Evolutionary conservation across 2,888 invertebrate species (phyloP).

Genomic region (Amphipoea lucens): DNA sequence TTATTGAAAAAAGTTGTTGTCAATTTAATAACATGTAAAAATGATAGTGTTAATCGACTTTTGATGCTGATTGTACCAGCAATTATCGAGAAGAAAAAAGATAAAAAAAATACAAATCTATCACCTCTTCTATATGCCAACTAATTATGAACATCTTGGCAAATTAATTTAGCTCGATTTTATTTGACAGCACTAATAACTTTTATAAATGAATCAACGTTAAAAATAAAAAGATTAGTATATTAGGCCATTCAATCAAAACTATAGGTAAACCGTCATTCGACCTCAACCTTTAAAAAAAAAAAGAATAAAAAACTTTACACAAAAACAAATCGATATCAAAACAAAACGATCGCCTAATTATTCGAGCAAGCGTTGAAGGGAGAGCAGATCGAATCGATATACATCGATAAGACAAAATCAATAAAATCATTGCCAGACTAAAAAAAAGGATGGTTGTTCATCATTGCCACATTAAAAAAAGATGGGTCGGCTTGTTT

Average conservation of each 20-base stretch:
- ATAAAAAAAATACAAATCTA: conserved; percentile 20
- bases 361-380: conserved; percentile 82
- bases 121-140: conserved; percentile 12
- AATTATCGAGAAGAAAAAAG: conserved; percentile 24
- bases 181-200: conserved; percentile 49
- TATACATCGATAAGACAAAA: conserved; percentile 86
- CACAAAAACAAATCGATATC: conserved; percentile 77
- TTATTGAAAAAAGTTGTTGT: too few relatives aligned
- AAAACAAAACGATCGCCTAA: conserved; percentile 82
- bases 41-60: too few relatives aligned
- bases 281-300: conserved; percentile 63
- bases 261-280: conserved; percentile 45
- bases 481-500: conserved; percentile 78
- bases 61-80: background rate
- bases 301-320: conserved; percentile 72
- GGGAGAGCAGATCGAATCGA: conserved; percentile 85
- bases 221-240: conserved; percentile 35
- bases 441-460: conserved; percentile 57
- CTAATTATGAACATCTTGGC: conserved; percentile 28
- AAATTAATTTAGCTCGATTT: conserved; percentile 37
- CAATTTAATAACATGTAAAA: too few relatives aligned
- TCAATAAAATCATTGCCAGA: conserved; percentile 87
- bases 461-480: conserved; percentile 64
- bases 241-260: conserved; percentile 58
- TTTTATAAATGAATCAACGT: conserved; percentile 44